phyloP scores from a whole-genome alignment of 2,888 invertebrate genomes.

The Himalopsyche japonica region DNA sequence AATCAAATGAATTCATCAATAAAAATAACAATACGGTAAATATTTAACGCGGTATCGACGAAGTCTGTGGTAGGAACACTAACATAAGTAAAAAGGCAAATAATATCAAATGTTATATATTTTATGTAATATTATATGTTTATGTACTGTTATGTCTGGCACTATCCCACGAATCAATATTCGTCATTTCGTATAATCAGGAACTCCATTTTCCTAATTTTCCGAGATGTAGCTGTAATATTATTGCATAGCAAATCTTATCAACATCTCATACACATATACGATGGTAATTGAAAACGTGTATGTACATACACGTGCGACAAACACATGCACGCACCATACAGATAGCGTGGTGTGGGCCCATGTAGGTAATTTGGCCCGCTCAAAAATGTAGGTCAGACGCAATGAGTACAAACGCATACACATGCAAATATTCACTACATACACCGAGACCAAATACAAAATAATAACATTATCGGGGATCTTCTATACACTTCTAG shows the following conservation, averaged over 20 bases:
- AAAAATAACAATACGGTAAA: too few species aligned
- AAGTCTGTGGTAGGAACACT: too few species aligned
- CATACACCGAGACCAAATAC: neutral
- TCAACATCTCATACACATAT: neutral
- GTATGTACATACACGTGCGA: neutral
- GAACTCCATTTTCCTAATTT: neutral
- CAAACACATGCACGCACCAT: neutral
- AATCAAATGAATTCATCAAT: too few species aligned
- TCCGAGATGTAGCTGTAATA: neutral
- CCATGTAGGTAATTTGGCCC: neutral
- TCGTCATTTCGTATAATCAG: too few species aligned
- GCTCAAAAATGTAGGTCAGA: neutral
- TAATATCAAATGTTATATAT: too few species aligned
- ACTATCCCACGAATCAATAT: too few species aligned
- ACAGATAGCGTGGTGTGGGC: neutral
- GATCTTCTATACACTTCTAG: neutral
- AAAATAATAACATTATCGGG: neutral
- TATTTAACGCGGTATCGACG: too few species aligned
- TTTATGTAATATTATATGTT: too few species aligned
- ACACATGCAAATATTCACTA: neutral
- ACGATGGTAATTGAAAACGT: neutral
- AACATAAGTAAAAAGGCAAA: too few species aligned
- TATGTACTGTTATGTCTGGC: too few species aligned
- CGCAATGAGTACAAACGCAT: neutral
- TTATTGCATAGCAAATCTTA: neutral